phyloP scores from a whole-genome alignment of 2,113 vertebrate genomes.

The Ia io region DNA sequence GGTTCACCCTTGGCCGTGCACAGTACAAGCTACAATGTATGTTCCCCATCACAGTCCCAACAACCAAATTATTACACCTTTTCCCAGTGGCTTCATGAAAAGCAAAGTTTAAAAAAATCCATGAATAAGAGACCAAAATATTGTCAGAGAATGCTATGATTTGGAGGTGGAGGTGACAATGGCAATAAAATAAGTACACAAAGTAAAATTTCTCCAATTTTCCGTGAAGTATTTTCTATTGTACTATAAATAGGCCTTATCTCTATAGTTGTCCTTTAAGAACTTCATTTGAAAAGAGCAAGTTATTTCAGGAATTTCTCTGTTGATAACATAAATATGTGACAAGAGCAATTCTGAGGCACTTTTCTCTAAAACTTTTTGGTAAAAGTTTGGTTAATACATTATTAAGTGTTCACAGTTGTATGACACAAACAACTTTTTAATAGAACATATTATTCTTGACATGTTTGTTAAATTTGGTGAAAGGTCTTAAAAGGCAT shows the following conservation, averaged over 20 bases:
- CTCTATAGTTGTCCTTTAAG: slow-evolving; percentile 64
- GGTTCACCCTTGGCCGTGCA: too few species aligned
- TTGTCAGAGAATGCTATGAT: not conserved
- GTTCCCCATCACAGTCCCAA: not conserved
- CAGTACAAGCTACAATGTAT: not conserved
- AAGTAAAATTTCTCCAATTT: slow-evolving; percentile 42
- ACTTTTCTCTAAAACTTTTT: not conserved
- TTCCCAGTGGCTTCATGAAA: not conserved
- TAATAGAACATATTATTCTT: not conserved
- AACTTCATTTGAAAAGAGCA: slow-evolving; percentile 52
- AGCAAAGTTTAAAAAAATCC: not conserved
- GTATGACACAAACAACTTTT: not conserved
- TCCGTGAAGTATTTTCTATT: slow-evolving; percentile 59
- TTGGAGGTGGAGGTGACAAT: not conserved
- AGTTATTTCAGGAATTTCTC: slow-evolving; percentile 69
- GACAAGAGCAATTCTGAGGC: slow-evolving; percentile 40
- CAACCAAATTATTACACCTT: not conserved
- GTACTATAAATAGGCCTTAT: slow-evolving; percentile 76
- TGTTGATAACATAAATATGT: slow-evolving; percentile 72
- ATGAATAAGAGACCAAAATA: not conserved
- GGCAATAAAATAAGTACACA: not conserved
- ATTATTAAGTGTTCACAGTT: slow-evolving; percentile 17
- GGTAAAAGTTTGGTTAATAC: not conserved
- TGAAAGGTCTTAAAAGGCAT: slow-evolving; percentile 19
- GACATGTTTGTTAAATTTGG: slow-evolving; percentile 26